Evolutionary conservation across 2,888 invertebrate species (phyloP).

Genomic region (Xestia ashworthii): DNA sequence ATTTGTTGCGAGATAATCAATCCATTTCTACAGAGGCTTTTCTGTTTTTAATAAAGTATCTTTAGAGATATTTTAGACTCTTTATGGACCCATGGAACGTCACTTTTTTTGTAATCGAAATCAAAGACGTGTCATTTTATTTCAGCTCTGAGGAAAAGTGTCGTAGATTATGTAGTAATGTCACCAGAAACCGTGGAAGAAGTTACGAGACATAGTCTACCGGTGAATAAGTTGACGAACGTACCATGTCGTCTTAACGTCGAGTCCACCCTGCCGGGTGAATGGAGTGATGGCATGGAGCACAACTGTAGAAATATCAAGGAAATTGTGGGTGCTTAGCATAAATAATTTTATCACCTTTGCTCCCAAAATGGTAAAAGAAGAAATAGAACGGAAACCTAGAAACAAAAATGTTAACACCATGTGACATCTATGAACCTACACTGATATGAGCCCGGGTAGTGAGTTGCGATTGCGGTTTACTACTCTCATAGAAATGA

Average conservation of each 20-base stretch:
- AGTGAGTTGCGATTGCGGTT: neutral
- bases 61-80: neutral
- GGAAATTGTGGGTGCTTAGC: constrained; percentile 34
- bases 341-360: neutral
- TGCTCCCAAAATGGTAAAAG: neutral
- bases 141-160: constrained; percentile 33
- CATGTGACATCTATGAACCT: neutral
- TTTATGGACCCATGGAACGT: neutral
- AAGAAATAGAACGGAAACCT: neutral
- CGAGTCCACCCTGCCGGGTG: constrained; percentile 32
- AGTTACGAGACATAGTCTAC: constrained; percentile 27
- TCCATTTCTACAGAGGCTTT: neutral
- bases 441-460: too few species aligned
- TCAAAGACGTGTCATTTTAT: neutral
- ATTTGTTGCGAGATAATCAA: neutral
- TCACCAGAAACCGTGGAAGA: constrained; percentile 39
- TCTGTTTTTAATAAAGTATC: neutral
- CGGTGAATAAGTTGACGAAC: constrained; percentile 46
- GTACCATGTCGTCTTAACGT: constrained; percentile 52
- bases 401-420: too few species aligned
- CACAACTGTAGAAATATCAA: constrained; percentile 58
- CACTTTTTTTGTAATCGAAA: neutral
- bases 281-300: constrained; percentile 64
- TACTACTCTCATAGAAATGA: neutral
- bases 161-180: neutral